These are phyloP conservation scores for Petrophora chlorosata DNA, from an alignment of 2,888 invertebrate genomes.

Conservation along the genomic window DNA sequence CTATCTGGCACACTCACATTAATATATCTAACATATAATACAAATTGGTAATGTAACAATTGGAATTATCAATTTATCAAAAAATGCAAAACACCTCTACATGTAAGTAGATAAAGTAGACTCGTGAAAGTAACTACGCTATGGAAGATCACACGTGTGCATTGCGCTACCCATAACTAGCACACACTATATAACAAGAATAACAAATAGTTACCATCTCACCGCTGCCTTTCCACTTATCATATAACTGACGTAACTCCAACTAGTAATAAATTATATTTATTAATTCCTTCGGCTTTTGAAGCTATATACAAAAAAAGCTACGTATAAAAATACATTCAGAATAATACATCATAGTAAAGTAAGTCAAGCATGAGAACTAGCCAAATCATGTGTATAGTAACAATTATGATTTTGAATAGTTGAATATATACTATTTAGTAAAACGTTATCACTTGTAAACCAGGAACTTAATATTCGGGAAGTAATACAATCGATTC, in stretches of 20 bases:
- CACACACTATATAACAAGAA: conserved; percentile 15
- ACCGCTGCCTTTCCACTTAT: conserved; percentile 52
- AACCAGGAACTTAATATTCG: conserved; percentile 31
- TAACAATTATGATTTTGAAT: conserved; percentile 2
- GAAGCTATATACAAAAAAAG: conserved; percentile 27
- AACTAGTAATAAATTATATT: conserved; percentile 50
- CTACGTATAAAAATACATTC: conserved; percentile 40
- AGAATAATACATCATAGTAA: conserved; percentile 25
- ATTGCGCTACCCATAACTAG: conserved; percentile 12
- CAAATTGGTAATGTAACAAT: conserved; percentile 18
- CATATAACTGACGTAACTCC: conserved; percentile 59
- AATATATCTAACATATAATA: conserved; percentile 7
- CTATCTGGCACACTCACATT: conserved; percentile 14
- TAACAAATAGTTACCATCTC: conserved; percentile 57
- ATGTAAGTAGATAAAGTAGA: too few relatives aligned
- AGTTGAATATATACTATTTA: neutral
- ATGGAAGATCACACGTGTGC: conserved; percentile 28
- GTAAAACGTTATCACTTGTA: conserved; percentile 5
- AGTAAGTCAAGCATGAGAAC: conserved; percentile 29
- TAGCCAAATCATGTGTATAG: conserved; percentile 9
- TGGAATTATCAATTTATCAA: neutral
- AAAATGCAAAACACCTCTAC: neutral
- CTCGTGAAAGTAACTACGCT: neutral
- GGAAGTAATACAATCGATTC: conserved; percentile 20
- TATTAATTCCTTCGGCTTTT: conserved; percentile 17